Evolutionary conservation across 2,797 vertebrate genomes (phyloP), one percentile per base, ranked within the genome.

Genomic region (Helostoma temminkii): DNA sequence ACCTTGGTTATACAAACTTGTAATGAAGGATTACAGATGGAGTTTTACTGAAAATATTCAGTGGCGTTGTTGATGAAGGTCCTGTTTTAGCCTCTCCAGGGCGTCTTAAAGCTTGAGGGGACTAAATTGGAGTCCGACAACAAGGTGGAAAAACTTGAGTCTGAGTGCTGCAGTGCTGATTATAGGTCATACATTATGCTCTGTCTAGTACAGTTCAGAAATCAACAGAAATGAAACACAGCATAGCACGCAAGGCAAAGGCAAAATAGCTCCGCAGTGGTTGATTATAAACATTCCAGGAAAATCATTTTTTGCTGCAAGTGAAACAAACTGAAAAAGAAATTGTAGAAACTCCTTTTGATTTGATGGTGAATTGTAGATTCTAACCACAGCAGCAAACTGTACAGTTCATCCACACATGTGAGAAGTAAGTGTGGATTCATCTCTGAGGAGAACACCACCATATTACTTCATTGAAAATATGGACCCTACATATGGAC

Each of bases 261-360:
- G 48, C 37, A 50, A 58, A 37, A 11, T 46, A 47, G 42, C 53
- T 50, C 32, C 56, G 46, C 62, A 66, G 74, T 46, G 54, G 59
- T 54, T 22, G 39, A 43, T 60, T 74, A 66, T 32, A 85, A 76
- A 88, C 90, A 89, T 90, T 91, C 90, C 88, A 85, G 28, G 24
- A 75, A 77, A 69, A n/a, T 61, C 28, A 22, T 75, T 55, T 46
- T 61, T 34, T 53, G 37, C 57, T 64, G 34, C 42, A 19, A 30
- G 34, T 4, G 1, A 62, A 70, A n/a, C 10, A 12, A 34, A 12
- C 11, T 34, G 32, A 34, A 8, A 32, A 32, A 34, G 18, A 61
- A 12, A 71, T 47, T 55, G 59, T 39, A 41, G 28, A 53, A 57
- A 45, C 32, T 58, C 2, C 14, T 49, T 45, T 55, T 22, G 18